Conservation (phyloP, 2,113 vertebrate species). For the Onychorhynchus coronatus region DNA sequence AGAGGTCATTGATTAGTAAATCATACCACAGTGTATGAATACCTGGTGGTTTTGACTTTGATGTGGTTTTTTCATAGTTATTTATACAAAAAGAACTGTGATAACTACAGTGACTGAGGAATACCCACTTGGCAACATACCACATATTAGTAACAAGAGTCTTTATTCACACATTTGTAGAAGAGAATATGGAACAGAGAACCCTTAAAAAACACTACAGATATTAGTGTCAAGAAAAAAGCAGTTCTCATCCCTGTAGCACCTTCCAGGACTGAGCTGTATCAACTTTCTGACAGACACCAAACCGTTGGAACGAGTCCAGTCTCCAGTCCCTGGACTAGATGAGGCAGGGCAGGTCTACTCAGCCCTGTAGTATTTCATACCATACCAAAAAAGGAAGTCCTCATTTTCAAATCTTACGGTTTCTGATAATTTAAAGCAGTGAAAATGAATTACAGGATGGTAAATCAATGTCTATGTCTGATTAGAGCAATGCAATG, state of each 20-base stretch:
- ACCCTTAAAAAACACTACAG: background rate
- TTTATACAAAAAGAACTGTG: background rate
- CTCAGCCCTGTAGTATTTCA: background rate
- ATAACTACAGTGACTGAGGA: background rate
- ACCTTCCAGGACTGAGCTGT: background rate
- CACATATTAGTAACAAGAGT: background rate
- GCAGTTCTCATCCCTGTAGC: background rate
- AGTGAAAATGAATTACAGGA: background rate
- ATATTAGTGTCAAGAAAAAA: background rate
- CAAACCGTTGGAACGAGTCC: background rate
- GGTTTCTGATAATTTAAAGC: background rate
- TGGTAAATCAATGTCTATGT: background rate
- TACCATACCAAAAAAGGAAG: background rate
- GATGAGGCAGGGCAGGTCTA: background rate
- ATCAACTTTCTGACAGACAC: background rate
- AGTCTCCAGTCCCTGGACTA: background rate
- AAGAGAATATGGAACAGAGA: background rate
- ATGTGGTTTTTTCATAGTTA: background rate
- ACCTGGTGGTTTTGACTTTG: fast-evolving
- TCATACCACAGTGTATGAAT: background rate
- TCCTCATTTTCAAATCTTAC: background rate
- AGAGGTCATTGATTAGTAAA: background rate
- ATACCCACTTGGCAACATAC: background rate
- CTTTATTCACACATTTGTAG: background rate
- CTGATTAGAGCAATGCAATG: background rate